Evolutionary conservation across 2,113 vertebrate genomes (phyloP).

Genomic region (Bufo bufo): DNA sequence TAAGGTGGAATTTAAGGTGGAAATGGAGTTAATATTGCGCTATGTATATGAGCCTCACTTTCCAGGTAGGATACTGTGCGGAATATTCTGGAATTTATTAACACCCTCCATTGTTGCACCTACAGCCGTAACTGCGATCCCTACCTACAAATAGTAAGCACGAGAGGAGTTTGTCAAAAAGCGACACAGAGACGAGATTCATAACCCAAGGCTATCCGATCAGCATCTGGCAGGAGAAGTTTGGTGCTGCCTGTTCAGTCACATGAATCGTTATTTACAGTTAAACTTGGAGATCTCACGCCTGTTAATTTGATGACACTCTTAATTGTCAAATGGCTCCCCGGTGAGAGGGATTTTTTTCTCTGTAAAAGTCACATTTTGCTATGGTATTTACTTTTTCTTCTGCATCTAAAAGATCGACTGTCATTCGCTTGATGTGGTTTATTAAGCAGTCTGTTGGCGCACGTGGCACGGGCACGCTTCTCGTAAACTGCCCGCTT

Average conservation of each 20-base stretch:
- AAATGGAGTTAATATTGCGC: not conserved
- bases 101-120: constrained; percentile 19
- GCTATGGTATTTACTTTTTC: constrained; percentile 56
- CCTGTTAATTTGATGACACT: constrained; percentile 60
- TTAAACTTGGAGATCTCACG: constrained; percentile 56
- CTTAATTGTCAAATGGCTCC: constrained; percentile 58
- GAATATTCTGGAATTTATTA: constrained; percentile 20
- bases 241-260: constrained; percentile 50
- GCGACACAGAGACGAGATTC: constrained; percentile 48
- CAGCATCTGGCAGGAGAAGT: constrained; percentile 54
- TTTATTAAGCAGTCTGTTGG: constrained; percentile 17
- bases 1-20: not conserved
- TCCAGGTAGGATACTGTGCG: not conserved
- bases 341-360: constrained; percentile 55
- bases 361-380: constrained; percentile 58
- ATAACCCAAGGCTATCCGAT: constrained; percentile 52
- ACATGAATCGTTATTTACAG: constrained; percentile 56
- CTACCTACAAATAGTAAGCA: constrained; percentile 47
- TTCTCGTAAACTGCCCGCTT: not conserved
- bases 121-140: constrained; percentile 6
- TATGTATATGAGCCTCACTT: not conserved
- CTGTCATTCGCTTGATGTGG: constrained; percentile 26
- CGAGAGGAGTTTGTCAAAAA: constrained; percentile 49
- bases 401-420: constrained; percentile 14
- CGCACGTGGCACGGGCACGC: not conserved